Evolutionary conservation across 1,140 invertebrate species (phyloP).

Genomic region (Penaeus indicus): DNA sequence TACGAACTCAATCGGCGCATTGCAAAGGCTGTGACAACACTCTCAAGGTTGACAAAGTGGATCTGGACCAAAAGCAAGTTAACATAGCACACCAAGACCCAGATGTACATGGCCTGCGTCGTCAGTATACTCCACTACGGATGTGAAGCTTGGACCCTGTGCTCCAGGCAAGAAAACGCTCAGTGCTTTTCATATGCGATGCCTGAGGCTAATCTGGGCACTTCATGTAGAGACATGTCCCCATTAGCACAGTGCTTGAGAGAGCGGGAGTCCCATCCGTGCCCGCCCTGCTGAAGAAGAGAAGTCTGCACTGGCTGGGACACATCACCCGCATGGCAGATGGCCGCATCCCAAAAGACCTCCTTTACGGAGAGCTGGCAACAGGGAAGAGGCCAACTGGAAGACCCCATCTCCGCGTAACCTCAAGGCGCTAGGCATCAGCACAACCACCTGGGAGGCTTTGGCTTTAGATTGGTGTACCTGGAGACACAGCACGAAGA

Average conservation of each 20-base stretch:
- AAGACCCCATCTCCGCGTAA: neutral
- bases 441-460: neutral
- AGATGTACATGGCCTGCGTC: neutral
- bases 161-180: neutral
- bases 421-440: neutral
- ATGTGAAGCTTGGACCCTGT: neutral
- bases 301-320: slow-evolving; percentile 2
- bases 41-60: neutral
- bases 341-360: neutral
- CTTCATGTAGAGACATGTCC: neutral
- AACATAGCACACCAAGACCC: slow-evolving; percentile 4
- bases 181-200: slow-evolving; percentile 5
- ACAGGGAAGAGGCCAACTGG: neutral
- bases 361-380: neutral
- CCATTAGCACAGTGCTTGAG: slow-evolving; percentile 5
- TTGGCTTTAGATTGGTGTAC: neutral
- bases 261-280: slow-evolving; percentile 3
- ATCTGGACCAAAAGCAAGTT: neutral
- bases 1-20: no score
- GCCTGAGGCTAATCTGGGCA: slow-evolving; percentile 4
- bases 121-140: slow-evolving; percentile 3
- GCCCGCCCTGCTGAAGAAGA: neutral
- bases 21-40: slow-evolving; percentile 3
- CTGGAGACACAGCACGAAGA: neutral
- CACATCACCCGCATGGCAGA: slow-evolving; percentile 4